A percentile compares a stretch with the other conserved stretches of the same genome.
phyloP scores from a whole-genome alignment of 2,888 invertebrate species.

The Monoplex corrugatus region DNA sequence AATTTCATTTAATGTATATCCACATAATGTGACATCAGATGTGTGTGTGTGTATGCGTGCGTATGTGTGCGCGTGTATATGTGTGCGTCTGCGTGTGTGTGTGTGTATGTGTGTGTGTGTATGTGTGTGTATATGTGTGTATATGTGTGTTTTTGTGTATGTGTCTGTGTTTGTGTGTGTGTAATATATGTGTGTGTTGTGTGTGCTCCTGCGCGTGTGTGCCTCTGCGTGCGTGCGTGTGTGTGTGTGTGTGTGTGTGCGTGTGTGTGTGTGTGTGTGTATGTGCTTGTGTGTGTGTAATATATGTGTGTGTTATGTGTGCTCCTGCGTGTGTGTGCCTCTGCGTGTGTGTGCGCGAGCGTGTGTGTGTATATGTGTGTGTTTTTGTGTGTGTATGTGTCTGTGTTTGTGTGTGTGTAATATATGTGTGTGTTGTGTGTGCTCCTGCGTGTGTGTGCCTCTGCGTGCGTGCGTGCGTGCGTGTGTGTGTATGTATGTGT shows the following conservation, averaged over 20 bases:
- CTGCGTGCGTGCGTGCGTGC: not conserved
- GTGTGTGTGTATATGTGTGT: conserved; percentile 15
- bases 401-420: too few species aligned
- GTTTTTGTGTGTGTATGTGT: not conserved
- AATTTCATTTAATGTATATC: too few species aligned
- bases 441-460: not conserved
- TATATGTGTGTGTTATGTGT: not conserved
- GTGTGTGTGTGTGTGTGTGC: conserved; percentile 3
- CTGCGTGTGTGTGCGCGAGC: not conserved
- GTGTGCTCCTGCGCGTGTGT: not conserved
- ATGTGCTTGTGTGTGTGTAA: not conserved
- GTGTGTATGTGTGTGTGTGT: conserved; percentile 3
- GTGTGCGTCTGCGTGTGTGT: not conserved
- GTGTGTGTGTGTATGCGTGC: too few species aligned
- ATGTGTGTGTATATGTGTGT: conserved; percentile 22
- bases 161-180: not conserved
- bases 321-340: not conserved
- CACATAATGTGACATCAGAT: too few species aligned
- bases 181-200: not conserved
- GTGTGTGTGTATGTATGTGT: conserved; percentile 15
- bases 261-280: conserved; percentile 17
- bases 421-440: not conserved
- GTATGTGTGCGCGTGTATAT: not conserved
- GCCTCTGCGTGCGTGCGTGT: not conserved
- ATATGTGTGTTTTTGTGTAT: not conserved